These are phyloP conservation scores for Scaptomyza polygonia DNA, from an alignment of 2,888 invertebrate genomes.

Conservation along the genomic window DNA sequence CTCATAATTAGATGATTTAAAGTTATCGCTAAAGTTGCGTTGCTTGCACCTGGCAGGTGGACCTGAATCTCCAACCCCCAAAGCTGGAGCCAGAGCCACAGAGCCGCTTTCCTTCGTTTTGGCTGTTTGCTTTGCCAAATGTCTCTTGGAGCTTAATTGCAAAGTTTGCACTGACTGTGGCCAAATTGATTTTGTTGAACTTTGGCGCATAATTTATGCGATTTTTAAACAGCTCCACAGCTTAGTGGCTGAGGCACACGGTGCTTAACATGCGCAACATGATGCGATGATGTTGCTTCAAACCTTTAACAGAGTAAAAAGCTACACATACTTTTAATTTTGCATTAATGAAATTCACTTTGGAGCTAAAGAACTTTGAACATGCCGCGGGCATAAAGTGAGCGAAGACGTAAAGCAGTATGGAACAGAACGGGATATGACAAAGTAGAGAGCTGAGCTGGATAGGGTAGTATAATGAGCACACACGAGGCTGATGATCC, in stretches of 20 bases:
- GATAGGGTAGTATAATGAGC: slow-evolving; percentile 68
- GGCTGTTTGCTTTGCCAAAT: slow-evolving; percentile 66
- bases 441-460: not conserved
- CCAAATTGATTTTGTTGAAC: slow-evolving; percentile 76
- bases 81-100: not conserved
- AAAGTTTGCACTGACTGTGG: slow-evolving; percentile 69
- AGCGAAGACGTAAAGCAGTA: slow-evolving; percentile 7
- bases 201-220: slow-evolving; percentile 74
- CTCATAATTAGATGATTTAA: slow-evolving; percentile 82
- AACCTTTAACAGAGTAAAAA: slow-evolving; percentile 61
- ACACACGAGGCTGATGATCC: slow-evolving; percentile 67
- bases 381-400: slow-evolving; percentile 58
- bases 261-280: slow-evolving; percentile 11
- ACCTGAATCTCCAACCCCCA: not conserved
- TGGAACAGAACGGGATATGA: not conserved
- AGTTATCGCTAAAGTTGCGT: slow-evolving; percentile 79
- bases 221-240: slow-evolving; percentile 59
- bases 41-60: slow-evolving; percentile 48
- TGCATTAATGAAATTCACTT: slow-evolving; percentile 80
- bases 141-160: slow-evolving; percentile 71
- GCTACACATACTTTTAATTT: slow-evolving; percentile 73
- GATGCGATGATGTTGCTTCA: slow-evolving; percentile 14
- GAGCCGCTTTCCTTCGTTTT: slow-evolving; percentile 8
- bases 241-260: slow-evolving; percentile 26
- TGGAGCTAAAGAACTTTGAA: slow-evolving; percentile 62